phyloP scores from a whole-genome alignment of 2,113 vertebrate genomes.

The Paramormyrops kingsleyae region DNA sequence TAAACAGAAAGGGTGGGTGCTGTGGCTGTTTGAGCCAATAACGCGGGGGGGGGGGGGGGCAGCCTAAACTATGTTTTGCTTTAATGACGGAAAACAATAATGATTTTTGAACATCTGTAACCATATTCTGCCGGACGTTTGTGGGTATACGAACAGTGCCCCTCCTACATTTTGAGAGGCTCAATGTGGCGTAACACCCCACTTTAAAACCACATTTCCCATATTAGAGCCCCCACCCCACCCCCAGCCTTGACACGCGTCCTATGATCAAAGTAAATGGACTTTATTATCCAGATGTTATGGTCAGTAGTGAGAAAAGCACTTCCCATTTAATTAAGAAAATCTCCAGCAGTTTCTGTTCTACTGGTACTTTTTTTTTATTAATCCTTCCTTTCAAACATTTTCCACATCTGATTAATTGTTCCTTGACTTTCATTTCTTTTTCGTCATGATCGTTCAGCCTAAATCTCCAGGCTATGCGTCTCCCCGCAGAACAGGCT shows the following conservation, averaged over 20 bases:
- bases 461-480: not conserved
- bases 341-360: conserved; percentile 10
- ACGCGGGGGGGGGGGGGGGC: not conserved
- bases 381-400: not conserved
- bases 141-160: not conserved
- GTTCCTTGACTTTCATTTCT: not conserved
- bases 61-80: not conserved
- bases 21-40: not conserved
- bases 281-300: conserved; percentile 23
- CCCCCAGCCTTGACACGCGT: not conserved
- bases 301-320: conserved; percentile 4
- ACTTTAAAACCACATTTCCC: not conserved
- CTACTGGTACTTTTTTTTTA: not conserved
- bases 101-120: not conserved
- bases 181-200: not conserved
- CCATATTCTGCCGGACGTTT: not conserved
- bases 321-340: conserved; percentile 17
- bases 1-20: not conserved
- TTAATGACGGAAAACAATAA: not conserved
- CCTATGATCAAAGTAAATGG: conserved; percentile 15
- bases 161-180: not conserved
- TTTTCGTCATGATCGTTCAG: not conserved
- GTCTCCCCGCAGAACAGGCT: not conserved
- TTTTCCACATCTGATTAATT: conserved; percentile 13
- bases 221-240: not conserved